These are phyloP conservation scores for Caretta caretta DNA, from an alignment of 2,113 vertebrate genomes.

Conservation along the genomic window DNA sequence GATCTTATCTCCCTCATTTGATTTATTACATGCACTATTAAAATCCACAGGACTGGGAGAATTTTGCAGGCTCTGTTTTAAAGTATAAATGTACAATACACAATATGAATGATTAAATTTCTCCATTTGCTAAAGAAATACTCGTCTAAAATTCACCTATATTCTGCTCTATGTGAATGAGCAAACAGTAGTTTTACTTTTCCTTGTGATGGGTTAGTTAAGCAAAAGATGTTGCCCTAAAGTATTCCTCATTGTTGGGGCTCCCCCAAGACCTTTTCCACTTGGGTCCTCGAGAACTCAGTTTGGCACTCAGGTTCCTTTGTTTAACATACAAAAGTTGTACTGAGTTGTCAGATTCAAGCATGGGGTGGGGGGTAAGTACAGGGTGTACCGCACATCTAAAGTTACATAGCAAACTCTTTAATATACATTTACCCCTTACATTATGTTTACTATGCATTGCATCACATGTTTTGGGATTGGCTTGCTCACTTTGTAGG, in stretches of 20 bases:
- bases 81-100: not conserved
- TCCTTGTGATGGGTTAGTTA: accelerated
- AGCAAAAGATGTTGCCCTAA: accelerated
- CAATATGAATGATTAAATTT: not conserved
- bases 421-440: no score
- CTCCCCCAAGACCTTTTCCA: no score
- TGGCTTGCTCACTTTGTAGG: not conserved
- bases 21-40: not conserved
- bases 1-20: not conserved
- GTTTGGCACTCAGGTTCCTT: no score
- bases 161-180: not conserved
- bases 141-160: no score
- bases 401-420: no score
- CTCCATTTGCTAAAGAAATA: accelerated
- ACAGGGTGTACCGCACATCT: no score
- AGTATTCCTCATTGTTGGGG: not conserved
- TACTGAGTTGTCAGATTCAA: no score
- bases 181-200: not conserved
- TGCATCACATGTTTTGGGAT: not conserved
- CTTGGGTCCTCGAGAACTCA: no score
- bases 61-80: not conserved
- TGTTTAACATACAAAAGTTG: no score
- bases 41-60: not conserved
- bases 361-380: no score
- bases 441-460: not conserved